Conservation (phyloP, 2,113 vertebrate species). For the Hyaena hyaena region DNA sequence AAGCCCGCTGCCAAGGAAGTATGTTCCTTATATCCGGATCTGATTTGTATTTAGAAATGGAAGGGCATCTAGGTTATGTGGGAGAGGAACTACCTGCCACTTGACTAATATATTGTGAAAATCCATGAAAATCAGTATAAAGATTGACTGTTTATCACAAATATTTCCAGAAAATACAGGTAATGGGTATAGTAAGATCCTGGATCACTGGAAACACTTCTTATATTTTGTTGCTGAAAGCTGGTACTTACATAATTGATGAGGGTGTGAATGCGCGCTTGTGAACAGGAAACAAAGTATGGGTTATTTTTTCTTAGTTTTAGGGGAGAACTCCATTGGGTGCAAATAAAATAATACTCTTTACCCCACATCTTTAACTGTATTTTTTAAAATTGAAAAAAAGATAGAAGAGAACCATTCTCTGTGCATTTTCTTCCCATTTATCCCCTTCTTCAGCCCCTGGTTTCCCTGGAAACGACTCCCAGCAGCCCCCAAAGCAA, state of each 20-base stretch:
- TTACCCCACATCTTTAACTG: not conserved
- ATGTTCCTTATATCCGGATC: not conserved
- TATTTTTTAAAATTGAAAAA: not conserved
- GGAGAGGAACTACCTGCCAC: not conserved
- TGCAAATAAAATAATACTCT: constrained; percentile 11
- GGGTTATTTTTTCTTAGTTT: not conserved
- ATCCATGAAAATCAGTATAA: not conserved
- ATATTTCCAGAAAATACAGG: not conserved
- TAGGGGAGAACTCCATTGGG: not conserved
- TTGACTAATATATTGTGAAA: not conserved
- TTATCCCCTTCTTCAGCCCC: not conserved
- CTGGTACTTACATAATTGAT: not conserved
- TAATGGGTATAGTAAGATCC: not conserved
- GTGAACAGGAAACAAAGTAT: not conserved
- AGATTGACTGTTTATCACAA: not conserved
- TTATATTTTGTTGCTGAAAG: constrained; percentile 1
- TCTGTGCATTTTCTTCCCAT: not conserved
- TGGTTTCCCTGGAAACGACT: constrained; percentile 79
- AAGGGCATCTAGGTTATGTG: not conserved
- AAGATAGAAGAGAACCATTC: not conserved
- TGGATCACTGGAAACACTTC: not conserved
- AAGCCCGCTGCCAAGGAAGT: not conserved
- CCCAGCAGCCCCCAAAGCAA: constrained; percentile 64
- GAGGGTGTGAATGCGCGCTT: not conserved
- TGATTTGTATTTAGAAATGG: not conserved